These are phyloP conservation scores for Thermophis baileyi DNA, from an alignment of 2,113 vertebrate species.

Conservation along the genomic window DNA sequence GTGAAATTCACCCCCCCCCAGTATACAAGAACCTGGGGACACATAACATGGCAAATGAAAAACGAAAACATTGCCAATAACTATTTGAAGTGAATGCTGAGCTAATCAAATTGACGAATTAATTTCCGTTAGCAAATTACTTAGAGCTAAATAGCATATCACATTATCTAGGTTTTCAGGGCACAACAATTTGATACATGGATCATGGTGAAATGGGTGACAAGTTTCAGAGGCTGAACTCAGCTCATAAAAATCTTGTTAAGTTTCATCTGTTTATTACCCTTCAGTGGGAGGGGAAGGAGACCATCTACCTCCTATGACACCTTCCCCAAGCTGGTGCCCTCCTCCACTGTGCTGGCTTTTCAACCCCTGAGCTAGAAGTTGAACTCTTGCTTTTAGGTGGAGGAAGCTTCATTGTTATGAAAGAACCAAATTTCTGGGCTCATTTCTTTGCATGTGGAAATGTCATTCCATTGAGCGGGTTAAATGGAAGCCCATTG, in stretches of 20 bases:
- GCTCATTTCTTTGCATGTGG: not conserved
- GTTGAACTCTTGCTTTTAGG: not conserved
- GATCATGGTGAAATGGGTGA: not conserved
- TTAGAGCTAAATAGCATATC: conserved; percentile 7
- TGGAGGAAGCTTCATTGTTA: not conserved
- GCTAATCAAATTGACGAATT: conserved; percentile 14
- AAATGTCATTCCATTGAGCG: not conserved
- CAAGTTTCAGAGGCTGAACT: not conserved
- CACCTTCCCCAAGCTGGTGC: not conserved
- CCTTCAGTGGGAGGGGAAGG: not conserved
- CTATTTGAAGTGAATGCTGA: conserved; percentile 11
- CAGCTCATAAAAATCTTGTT: not conserved
- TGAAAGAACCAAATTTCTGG: not conserved
- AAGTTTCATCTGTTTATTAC: not conserved
- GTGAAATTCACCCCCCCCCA: not conserved
- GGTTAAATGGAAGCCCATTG: not conserved
- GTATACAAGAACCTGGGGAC: conserved; percentile 13
- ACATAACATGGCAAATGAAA: not conserved
- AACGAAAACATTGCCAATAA: not conserved
- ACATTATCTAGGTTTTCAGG: not conserved
- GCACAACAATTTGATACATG: not conserved
- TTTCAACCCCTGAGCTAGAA: not conserved
- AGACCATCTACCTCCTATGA: not conserved
- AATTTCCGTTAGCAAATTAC: conserved; percentile 4
- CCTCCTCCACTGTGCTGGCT: not conserved